Conservation (phyloP, 2,888 invertebrate species). For the Rhamphomyia laevipes region DNA sequence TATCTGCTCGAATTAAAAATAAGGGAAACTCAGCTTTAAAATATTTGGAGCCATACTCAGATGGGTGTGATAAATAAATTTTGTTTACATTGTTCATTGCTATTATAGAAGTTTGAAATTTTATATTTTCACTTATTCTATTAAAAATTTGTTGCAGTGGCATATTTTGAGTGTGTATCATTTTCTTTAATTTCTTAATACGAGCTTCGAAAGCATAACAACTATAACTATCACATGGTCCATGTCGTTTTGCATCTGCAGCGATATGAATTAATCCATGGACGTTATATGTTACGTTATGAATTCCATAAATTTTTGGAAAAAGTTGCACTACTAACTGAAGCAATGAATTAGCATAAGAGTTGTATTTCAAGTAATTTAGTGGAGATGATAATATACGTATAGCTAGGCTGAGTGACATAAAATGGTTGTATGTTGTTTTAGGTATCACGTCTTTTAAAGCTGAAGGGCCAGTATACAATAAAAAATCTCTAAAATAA, state of each 20-base stretch:
- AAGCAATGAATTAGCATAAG: neutral
- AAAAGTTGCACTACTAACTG: neutral
- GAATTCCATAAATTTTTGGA: neutral
- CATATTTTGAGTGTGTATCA: slow-evolving; percentile 31
- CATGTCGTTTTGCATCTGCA: slow-evolving; percentile 13
- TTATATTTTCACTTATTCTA: neutral
- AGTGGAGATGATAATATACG: neutral
- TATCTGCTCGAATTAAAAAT: neutral
- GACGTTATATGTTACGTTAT: slow-evolving; percentile 7
- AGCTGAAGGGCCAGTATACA: neutral
- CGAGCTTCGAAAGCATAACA: slow-evolving; percentile 13
- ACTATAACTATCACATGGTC: slow-evolving; percentile 12
- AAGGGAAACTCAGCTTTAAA: neutral
- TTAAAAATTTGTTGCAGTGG: slow-evolving; percentile 18
- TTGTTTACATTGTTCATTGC: neutral
- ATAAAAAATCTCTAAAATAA: neutral
- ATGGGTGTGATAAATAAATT: neutral
- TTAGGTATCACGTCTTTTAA: neutral
- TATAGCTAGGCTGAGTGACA: neutral
- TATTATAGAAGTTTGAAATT: neutral
- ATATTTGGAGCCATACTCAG: neutral
- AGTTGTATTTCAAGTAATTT: neutral
- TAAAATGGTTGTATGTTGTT: neutral
- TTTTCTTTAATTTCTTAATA: slow-evolving; percentile 14
- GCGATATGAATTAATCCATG: slow-evolving; percentile 10